Base-by-base conservation (phyloP, 2,888 invertebrate species). In the Halictus ligatus region DNA sequence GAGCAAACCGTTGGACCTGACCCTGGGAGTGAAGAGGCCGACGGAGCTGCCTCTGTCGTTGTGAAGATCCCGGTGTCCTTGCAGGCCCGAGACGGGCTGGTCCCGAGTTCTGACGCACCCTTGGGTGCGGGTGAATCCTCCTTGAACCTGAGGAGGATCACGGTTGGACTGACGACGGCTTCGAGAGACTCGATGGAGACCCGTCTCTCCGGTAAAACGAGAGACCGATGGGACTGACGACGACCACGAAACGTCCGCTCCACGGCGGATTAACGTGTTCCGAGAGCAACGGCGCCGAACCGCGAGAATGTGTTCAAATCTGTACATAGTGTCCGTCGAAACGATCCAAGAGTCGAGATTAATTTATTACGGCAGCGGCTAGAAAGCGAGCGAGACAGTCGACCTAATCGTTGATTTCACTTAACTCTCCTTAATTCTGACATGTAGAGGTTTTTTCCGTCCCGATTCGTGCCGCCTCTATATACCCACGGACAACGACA, bases 1-100 rank as follows among this genome's bases (percentile, higher is more conserved):
- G 89, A 93, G 94, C 79, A 95, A 94, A 85, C 95, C 95, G 0
- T 82, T 95, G n/a, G 95, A 95, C 72, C 84, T 95, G 43, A 95
- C 94, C 6, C 87, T 95, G 12, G 92, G 94, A 3, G 92, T 94
- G 15, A 93, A 93, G 78, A 94, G 94, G 94, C 94, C 94, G 0
- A 88, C 93, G 15, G 94, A 94, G 79, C 72, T 94, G 35, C 92
- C 94, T 4, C 88, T 93, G 35, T 90, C 93, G 43, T 81, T 93
- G 75, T 93, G 89, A 92, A 69, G 35, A 10, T 5, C 15, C 25
- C 6, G 75, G 43, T 6, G 40, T 29, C 35, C 43, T 10, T 4
- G 21, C 29, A 75, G 48, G 71, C 77, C 79, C 80, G 5, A 29
- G 54, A 71, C 64, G 82, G 77, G 85, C 76, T 84, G 83, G 80